Percentiles rank a stretch among this genome's conserved stretches.
phyloP scores from a whole-genome alignment of 2,113 vertebrate genomes.

The Dicerorhinus sumatrensis region DNA sequence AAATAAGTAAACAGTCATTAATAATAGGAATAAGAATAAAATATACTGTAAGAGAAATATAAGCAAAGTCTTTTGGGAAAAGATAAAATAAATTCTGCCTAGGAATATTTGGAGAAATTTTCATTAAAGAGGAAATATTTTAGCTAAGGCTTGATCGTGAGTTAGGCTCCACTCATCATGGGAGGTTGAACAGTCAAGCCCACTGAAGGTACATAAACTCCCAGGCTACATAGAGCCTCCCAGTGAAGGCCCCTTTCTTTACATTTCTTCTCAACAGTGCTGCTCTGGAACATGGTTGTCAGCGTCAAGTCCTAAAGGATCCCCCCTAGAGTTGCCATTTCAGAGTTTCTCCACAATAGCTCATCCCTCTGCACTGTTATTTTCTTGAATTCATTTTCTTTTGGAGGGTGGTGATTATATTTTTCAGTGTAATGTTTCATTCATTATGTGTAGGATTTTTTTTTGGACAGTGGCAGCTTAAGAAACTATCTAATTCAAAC shows the following conservation, averaged over 20 bases:
- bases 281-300: background rate
- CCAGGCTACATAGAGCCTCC: background rate
- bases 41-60: background rate
- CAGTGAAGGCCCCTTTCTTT: background rate
- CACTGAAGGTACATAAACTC: background rate
- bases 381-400: background rate
- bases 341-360: background rate
- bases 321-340: rapidly evolving
- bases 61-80: background rate
- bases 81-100: background rate
- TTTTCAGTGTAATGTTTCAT: background rate
- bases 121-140: background rate
- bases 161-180: background rate
- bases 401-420: background rate
- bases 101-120: background rate
- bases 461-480: background rate
- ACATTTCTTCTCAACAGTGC: background rate
- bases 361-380: background rate
- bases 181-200: background rate
- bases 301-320: background rate
- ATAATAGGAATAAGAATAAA: background rate
- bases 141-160: background rate
- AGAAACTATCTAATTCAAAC: background rate
- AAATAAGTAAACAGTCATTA: background rate
- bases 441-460: background rate